A percentile compares a stretch with the other conserved stretches of the same genome.
These are phyloP conservation scores for Dasysyrphus albostriatus DNA, from an alignment of 2,888 invertebrate genomes.

Conservation along the genomic window DNA sequence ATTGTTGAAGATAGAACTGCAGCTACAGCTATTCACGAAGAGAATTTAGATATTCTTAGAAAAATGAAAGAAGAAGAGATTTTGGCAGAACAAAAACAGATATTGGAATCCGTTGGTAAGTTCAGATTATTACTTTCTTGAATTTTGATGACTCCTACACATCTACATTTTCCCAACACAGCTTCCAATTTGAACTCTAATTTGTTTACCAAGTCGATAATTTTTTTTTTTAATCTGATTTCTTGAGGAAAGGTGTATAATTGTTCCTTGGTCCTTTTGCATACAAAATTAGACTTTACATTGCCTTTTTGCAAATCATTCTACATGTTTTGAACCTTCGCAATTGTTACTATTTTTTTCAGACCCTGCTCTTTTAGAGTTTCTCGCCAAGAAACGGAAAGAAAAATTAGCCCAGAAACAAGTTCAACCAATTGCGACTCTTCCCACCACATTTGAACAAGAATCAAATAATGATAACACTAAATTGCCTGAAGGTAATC, in stretches of 20 bases:
- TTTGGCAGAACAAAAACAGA: conserved; percentile 88
- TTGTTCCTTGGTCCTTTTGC: too few species aligned
- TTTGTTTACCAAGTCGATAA: too few species aligned
- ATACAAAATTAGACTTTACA: too few species aligned
- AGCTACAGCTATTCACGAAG: conserved; percentile 88
- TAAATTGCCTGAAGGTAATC: conserved; percentile 77
- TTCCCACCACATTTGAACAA: not conserved
- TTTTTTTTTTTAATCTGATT: too few species aligned
- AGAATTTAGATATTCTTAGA: conserved; percentile 88
- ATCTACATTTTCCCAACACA: too few species aligned
- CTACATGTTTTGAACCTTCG: too few species aligned
- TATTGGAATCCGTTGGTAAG: conserved; percentile 85
- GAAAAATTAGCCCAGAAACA: conserved; percentile 49
- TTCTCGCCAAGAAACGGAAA: conserved; percentile 78
- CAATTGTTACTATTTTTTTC: not conserved
- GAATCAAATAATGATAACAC: not conserved
- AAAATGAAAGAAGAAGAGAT: conserved; percentile 91
- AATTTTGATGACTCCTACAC: too few species aligned
- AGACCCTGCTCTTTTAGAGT: conserved; percentile 80
- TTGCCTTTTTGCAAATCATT: too few species aligned
- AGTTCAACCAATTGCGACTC: not conserved
- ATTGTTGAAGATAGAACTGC: conserved; percentile 84
- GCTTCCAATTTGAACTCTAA: too few species aligned
- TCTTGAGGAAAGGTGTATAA: too few species aligned
- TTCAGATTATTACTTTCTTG: too few species aligned